Percentiles rank a stretch among this genome's conserved stretches.
phyloP scores from a whole-genome alignment of 2,113 vertebrate genomes.

The Bolborhynchus lineola region DNA sequence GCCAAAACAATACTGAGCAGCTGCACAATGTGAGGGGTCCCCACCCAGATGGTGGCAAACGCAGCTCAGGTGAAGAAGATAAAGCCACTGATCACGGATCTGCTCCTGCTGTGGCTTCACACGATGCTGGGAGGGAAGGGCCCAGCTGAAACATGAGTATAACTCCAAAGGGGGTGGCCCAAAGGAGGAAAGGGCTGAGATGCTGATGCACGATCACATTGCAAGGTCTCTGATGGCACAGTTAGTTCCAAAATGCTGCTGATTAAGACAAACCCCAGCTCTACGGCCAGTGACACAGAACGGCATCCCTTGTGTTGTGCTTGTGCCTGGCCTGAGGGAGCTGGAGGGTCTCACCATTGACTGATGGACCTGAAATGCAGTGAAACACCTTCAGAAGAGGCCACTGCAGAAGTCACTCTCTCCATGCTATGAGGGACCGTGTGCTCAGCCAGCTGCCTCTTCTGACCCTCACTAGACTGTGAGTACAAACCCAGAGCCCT shows the following conservation, averaged over 20 bases:
- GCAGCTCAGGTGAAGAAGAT: not conserved
- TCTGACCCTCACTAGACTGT: not conserved
- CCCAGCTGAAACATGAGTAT: not conserved
- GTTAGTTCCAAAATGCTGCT: not conserved
- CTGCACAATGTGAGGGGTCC: accelerated
- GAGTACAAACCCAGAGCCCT: not conserved
- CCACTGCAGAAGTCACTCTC: not conserved
- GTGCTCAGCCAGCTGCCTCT: not conserved
- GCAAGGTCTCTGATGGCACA: not conserved
- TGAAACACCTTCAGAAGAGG: not conserved
- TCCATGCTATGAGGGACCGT: not conserved
- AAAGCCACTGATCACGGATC: not conserved
- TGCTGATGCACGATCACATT: not conserved
- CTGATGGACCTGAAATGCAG: not conserved
- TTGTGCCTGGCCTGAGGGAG: not conserved
- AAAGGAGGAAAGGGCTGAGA: not conserved
- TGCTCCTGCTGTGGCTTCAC: not conserved
- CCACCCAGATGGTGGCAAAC: accelerated
- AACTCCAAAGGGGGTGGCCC: not conserved
- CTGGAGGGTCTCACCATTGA: not conserved
- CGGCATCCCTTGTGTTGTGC: accelerated
- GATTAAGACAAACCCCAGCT: not conserved
- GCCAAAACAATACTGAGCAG: accelerated
- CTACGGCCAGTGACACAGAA: not conserved
- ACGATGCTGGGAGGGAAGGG: not conserved